Evolutionary conservation across 92 coral and sea anemone genomes (phyloP), one percentile per base, ranked within the genome.

Genomic region (Siderastrea radians): DNA sequence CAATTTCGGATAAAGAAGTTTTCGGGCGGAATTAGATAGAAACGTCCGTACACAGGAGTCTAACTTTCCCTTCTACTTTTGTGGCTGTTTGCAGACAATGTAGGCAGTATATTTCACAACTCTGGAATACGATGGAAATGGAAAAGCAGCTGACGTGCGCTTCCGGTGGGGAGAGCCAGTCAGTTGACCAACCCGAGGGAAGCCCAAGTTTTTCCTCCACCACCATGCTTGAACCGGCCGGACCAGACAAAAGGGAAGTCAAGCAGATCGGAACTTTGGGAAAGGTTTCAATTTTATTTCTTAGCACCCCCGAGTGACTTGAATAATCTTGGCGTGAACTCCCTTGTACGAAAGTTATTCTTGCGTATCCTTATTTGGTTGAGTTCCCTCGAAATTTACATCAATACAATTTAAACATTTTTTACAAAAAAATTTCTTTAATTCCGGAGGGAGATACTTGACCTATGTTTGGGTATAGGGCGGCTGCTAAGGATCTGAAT

Each of bases 51-150:
- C 3, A n/a, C 52, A 70, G 19, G 74, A 44, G 52, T 47, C 45
- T 14, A n/a, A 3, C 38, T 5, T 45, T 16, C 16, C 55, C 17
- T 3, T 26, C 38, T 26, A 26, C 38, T 26, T 26, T 26, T 26
- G 38, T 75, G 54, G 80, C 80, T 7, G 55, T 75, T 48, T 75
- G 80, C 43, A 75, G 80, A 51, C 80, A 66, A 75, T 75, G 80
- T 75, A 58, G 63, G 66, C 55, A 54, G 80, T 48, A 75, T 15
- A 11, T 75, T 11, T 50, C 63, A 54, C 44, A 53, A 5, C 3
- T 51, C 3, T 75, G 47, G 80, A 57, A 75, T 44, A 66, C 54
- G 60, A 1, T n/a, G 65, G 80, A 75, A 72, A 72, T 68, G 72
- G 72, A 72, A 52, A 49, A 74, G 64, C 46, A 43, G 47, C 38